Base-by-base conservation (phyloP, 2,888 invertebrate species). In the Osmoderma eremita region DNA sequence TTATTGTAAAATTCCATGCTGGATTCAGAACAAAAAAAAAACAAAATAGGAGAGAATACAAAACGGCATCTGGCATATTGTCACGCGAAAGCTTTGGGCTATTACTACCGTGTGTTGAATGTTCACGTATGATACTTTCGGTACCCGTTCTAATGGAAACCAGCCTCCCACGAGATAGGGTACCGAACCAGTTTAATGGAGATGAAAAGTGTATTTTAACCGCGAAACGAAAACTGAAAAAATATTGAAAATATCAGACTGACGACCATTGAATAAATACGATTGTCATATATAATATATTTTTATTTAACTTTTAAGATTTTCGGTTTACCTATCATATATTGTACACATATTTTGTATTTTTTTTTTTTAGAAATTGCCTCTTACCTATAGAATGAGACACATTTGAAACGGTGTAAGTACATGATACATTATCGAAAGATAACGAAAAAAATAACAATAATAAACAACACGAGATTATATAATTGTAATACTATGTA, bases 91-190 rank as follows among this genome's bases (percentile, higher is more conserved):
- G 5, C 13, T 22, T 8, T 20, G 36, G 4, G 41, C n/a, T 41
- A 39, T n/a, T 41, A 39, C 41, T 41, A 30, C 6, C 30, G 5
- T 30, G 30, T 6, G 30, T 30, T 30, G 30, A 30, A 41, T 56
- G 54, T 39, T 18, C 12, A 5, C n/a, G 58, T 61, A 45, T 48
- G 58, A 61, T 61, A 61, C 24, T n/a, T 36, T 48, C 58, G 6
- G 58, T 61, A 48, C 36, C 48, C 45, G 15, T 61, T 61, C 58
- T 30, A 30, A 78, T 78, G 78, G 79, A 74, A 73, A 71, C 81
- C 81, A 81, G 81, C 80, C 81, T 80, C 80, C 78, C 78, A 75
- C 75, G 76, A 77, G 75, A 72, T 75, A 73, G 70, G 71, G 70
- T 75, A 74, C 69, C 65, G 56, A 36, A 12, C n/a, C 20, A 30